Evolutionary conservation across 2,888 invertebrate species (phyloP).

Genomic region (Agrotis exclamationis): DNA sequence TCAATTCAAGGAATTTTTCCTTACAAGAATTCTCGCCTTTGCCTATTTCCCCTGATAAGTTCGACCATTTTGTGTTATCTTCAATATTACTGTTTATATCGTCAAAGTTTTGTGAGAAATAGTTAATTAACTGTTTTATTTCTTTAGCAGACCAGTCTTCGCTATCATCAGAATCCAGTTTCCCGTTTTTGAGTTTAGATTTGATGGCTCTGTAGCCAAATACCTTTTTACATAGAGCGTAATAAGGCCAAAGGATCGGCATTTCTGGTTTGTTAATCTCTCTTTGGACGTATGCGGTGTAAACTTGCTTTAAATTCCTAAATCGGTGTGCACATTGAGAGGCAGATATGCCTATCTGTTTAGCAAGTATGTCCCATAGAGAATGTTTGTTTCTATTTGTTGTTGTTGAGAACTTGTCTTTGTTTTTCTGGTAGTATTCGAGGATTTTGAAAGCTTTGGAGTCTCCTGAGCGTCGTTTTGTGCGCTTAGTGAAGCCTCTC

Average conservation of each 20-base stretch:
- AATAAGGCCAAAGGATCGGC: conserved; percentile 86
- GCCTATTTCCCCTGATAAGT: conserved; percentile 72
- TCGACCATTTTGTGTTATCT: conserved; percentile 73
- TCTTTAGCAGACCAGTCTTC: conserved; percentile 84
- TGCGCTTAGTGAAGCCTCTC: conserved; percentile 72
- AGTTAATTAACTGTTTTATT: conserved; percentile 80
- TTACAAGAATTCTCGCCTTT: conserved; percentile 75
- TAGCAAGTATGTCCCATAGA: conserved; percentile 79
- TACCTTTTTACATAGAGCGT: conserved; percentile 84
- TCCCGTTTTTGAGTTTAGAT: conserved; percentile 79
- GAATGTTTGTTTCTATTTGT: conserved; percentile 77
- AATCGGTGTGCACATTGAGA: conserved; percentile 84
- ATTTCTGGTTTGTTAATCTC: conserved; percentile 85
- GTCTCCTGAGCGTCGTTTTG: conserved; percentile 74
- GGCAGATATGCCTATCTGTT: conserved; percentile 78
- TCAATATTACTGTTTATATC: conserved; percentile 72
- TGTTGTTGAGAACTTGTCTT: conserved; percentile 79
- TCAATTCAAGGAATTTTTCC: conserved; percentile 83
- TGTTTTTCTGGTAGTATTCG: conserved; percentile 84
- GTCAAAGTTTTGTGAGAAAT: conserved; percentile 76
- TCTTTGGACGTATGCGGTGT: conserved; percentile 80
- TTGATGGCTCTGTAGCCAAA: conserved; percentile 85
- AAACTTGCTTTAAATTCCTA: conserved; percentile 83
- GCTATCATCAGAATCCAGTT: conserved; percentile 71
- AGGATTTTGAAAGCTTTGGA: conserved; percentile 83